A percentile compares a stretch with the other conserved stretches of the same genome.
These are phyloP conservation scores for Enoplosus armatus DNA, from an alignment of 2,797 vertebrate species.

Conservation along the genomic window DNA sequence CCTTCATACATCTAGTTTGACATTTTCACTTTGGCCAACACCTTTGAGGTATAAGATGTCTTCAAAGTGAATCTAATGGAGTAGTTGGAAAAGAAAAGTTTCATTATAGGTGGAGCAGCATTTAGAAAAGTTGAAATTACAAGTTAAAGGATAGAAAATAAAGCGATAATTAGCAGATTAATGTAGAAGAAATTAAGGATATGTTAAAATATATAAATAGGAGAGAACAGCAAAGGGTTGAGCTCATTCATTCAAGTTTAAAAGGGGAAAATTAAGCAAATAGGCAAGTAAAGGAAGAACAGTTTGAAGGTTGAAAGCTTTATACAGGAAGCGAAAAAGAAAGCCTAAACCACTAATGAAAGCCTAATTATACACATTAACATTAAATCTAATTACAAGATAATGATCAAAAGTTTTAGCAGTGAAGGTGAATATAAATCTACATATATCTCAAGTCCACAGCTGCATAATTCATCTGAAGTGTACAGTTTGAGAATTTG, in stretches of 20 bases:
- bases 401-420: not conserved
- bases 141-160: not conserved
- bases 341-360: not conserved
- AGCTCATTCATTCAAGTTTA: constrained; percentile 1
- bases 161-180: not conserved
- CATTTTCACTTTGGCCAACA: not conserved
- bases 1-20: too few species aligned
- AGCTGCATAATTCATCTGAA: not conserved
- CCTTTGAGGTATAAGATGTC: not conserved
- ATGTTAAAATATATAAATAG: not conserved
- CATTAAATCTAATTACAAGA: not conserved
- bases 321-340: not conserved
- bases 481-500: not conserved
- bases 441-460: not conserved
- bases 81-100: constrained; percentile 5
- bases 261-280: not conserved
- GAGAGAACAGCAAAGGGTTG: not conserved
- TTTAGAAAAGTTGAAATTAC: not conserved
- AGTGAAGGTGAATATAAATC: not conserved
- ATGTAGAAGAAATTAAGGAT: not conserved
- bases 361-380: not conserved
- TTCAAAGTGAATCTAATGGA: not conserved
- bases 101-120: not conserved
- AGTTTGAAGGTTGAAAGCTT: not conserved
- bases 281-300: not conserved